Evolutionary conservation across 2,888 invertebrate genomes (phyloP).

Genomic region (Trachelus troglodyta): DNA sequence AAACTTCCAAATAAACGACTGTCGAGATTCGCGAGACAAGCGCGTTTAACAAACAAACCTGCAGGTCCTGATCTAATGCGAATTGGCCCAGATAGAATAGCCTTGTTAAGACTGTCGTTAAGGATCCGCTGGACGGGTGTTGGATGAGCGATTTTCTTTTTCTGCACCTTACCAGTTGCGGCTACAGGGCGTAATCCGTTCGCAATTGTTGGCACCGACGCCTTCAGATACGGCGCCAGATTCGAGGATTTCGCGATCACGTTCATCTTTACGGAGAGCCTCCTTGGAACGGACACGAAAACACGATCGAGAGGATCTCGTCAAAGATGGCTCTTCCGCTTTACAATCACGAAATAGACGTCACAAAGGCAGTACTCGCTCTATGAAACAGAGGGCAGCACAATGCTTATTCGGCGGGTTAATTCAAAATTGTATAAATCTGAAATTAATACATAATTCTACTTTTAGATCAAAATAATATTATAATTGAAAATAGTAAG

Average conservation of each 20-base stretch:
- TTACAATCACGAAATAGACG: neutral
- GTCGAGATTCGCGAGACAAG: too few relatives aligned
- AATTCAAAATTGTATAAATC: too few relatives aligned
- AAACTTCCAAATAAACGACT: neutral
- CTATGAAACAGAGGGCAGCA: neutral
- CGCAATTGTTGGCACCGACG: constrained; percentile 76
- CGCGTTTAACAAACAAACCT: constrained; percentile 66
- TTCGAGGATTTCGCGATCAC: constrained; percentile 75
- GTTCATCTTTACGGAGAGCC: constrained; percentile 71
- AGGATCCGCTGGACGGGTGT: constrained; percentile 68
- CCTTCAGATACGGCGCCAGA: constrained; percentile 76
- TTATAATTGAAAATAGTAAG: too few relatives aligned
- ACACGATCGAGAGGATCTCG: too few relatives aligned
- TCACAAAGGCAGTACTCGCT: neutral
- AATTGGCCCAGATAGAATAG: constrained; percentile 73
- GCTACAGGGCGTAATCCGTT: constrained; percentile 74
- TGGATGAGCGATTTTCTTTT: constrained; percentile 64
- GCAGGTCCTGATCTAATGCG: constrained; percentile 71
- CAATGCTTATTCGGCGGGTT: too few relatives aligned
- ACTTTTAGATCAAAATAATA: too few relatives aligned
- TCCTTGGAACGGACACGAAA: constrained; percentile 2
- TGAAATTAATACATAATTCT: too few relatives aligned
- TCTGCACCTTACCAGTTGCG: constrained; percentile 68
- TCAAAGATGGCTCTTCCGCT: neutral
- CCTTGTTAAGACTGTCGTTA: constrained; percentile 70